Evolutionary conservation across 1,140 invertebrate genomes (phyloP), one percentile per base, ranked within the genome.

Genomic region (Nasonia longicornis): DNA sequence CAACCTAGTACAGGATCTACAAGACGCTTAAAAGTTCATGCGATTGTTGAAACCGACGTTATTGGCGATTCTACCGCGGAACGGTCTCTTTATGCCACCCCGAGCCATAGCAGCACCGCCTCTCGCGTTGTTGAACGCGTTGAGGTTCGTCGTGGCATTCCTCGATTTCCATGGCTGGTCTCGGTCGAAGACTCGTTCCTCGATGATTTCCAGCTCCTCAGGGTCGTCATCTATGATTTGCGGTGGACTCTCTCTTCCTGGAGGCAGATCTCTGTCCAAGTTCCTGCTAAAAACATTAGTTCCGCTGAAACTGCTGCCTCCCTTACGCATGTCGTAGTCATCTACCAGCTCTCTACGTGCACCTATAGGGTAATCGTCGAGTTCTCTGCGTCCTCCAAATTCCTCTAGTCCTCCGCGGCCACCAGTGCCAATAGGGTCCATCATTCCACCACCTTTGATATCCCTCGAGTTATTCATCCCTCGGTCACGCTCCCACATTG

Each of bases 191-290:
- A 67, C 52, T 29, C 81, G 58, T 22, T 82, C 81, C 66, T 82
- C 81, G 12, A 82, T 76, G 11, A 82, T 82, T 35, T 82, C 69
- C 22, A 82, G 35, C 2, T 82, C 81, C 0, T 82, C 81, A 3
- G 48, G 20, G n/a, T 77, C 77, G n/a, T 82, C 81, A 6, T 79
- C 77, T 31, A 79, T 67, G 16, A 72, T 64, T 4, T 22, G 3
- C 14, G 71, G 14, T 52, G 74, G 67, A 42, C 76, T 79, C 7
- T 38, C 71, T 1, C 26, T 16, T 2, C 16, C 38, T 78, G 3
- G 11, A 1, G 48, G 69, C 2, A 58, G 10, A 20, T 85, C 80
- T 2, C 38, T 73, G 1, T 78, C 76, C 48, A 63, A 31, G 1
- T 11, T 14, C n/a, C 69, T 45, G 16, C 3, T 22, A 35, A 66